Base-by-base conservation (phyloP, 2,113 vertebrate genomes). In the Chrysochloris asiatica region DNA sequence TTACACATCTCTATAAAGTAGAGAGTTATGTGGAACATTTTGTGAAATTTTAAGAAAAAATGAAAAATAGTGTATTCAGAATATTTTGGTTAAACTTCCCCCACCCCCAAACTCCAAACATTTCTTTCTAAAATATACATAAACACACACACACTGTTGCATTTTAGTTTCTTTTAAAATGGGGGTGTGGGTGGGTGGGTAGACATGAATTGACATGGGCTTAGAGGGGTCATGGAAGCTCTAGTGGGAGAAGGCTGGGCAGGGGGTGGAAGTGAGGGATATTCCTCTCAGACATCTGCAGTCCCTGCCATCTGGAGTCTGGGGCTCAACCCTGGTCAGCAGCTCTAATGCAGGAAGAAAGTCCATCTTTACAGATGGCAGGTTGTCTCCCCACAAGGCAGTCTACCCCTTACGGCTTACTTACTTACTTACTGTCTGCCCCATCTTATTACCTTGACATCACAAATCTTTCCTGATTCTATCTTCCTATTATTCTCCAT, bases 1-100 rank as follows among this genome's bases (percentile, higher is more conserved):
- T n/a, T n/a, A n/a, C n/a, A n/a, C n/a, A n/a, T n/a, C n/a, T n/a
- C n/a, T n/a, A n/a, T n/a, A n/a, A n/a, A n/a, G n/a, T n/a, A n/a
- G n/a, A n/a, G n/a, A n/a, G n/a, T n/a, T n/a, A n/a, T n/a, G n/a
- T n/a, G n/a, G n/a, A n/a, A n/a, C n/a, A n/a, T n/a, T n/a, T n/a
- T n/a, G n/a, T n/a, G n/a, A n/a, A 61, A 72, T 41, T 52, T 50
- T 50, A 26, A 56, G 33, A 30, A 45, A 76, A 67, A 65, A 19
- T 36, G 28, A 19, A 83, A 78, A 87, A 56, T 7, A 2, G 21
- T 83, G 7, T 59, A 33, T 43, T 83, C 80, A 69, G 43, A 72
- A 73, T 59, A 56, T 48, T 83, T 86, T 76, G 75, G 43, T 81
- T 86, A 61, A 81, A n/a, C n/a, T n/a, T n/a, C n/a, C n/a, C n/a